Percentiles rank a stretch among this genome's conserved stretches.
These are phyloP conservation scores for Tinamus major DNA, from an alignment of 2,797 vertebrate genomes.

Conservation along the genomic window DNA sequence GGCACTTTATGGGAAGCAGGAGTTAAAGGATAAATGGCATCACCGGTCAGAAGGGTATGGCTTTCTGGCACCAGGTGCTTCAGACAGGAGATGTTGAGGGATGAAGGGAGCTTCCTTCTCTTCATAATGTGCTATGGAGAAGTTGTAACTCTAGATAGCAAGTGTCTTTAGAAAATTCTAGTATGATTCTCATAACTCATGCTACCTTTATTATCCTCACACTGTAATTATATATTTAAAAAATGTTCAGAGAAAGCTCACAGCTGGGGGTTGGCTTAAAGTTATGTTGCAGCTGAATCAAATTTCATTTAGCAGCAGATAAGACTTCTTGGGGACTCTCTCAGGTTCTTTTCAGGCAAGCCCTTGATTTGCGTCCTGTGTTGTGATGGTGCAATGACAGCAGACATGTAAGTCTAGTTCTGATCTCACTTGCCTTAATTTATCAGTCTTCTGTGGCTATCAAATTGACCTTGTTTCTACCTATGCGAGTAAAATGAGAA, in stretches of 20 bases:
- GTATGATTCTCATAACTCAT: slow-evolving; percentile 6
- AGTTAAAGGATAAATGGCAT: not conserved
- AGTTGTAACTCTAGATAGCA: not conserved
- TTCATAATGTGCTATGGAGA: not conserved
- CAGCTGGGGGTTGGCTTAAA: slow-evolving; percentile 46
- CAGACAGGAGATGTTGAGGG: not conserved
- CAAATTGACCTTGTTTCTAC: not conserved
- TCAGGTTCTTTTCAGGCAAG: slow-evolving; percentile 36
- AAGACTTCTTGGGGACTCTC: not conserved
- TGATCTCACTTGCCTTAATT: slow-evolving; percentile 6
- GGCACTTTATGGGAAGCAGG: not conserved
- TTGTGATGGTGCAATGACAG: not conserved
- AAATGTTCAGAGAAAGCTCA: slow-evolving; percentile 26
- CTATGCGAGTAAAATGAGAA: not conserved
- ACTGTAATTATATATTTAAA: not conserved
- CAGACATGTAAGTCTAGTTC: not conserved
- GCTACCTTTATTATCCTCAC: slow-evolving; percentile 32
- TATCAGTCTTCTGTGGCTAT: not conserved
- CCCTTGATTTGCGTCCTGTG: slow-evolving; percentile 24
- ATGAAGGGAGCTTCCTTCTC: not conserved
- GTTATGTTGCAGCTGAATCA: slow-evolving; percentile 3
- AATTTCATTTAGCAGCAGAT: slow-evolving; percentile 42
- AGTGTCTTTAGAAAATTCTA: slow-evolving; percentile 6
- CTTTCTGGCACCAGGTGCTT: not conserved
- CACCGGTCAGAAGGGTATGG: not conserved